A percentile compares a stretch with the other conserved stretches of the same genome.
These are phyloP conservation scores for Falco peregrinus DNA, from an alignment of 2,797 vertebrate genomes.

Conservation along the genomic window DNA sequence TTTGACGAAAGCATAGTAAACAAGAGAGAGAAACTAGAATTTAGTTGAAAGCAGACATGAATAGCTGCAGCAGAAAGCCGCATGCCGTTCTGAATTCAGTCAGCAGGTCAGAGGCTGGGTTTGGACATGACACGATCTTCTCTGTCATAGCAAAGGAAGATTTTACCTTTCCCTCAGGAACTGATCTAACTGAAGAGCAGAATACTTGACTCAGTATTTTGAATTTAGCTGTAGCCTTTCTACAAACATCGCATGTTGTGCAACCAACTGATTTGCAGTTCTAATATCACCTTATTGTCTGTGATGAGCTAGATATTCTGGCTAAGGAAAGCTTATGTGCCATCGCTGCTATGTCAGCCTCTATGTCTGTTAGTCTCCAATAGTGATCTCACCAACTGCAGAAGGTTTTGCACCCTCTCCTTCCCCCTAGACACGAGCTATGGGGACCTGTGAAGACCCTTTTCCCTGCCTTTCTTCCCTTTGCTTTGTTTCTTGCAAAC, in stretches of 20 bases:
- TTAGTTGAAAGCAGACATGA: neutral
- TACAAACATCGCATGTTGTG: neutral
- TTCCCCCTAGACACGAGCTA: neutral
- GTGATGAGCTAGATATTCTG: neutral
- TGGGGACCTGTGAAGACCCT: neutral
- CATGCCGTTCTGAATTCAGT: neutral
- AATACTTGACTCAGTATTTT: neutral
- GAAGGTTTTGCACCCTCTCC: neutral
- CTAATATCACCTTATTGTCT: neutral
- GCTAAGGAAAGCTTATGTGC: neutral
- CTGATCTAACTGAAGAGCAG: neutral
- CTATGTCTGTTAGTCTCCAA: neutral
- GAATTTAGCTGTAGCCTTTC: neutral
- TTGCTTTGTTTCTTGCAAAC: neutral
- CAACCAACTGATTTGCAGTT: neutral
- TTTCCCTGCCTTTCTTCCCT: neutral
- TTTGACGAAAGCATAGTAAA: conserved; percentile 58
- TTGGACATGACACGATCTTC: neutral
- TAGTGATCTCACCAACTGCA: neutral
- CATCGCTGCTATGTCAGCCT: neutral
- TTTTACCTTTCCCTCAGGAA: neutral
- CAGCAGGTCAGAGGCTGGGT: neutral
- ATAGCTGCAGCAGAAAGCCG: neutral
- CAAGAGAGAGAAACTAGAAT: conserved; percentile 9
- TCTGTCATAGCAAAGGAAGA: neutral